phyloP scores from a whole-genome alignment of 2,888 invertebrate genomes.

The Ichneumon xanthorius region DNA sequence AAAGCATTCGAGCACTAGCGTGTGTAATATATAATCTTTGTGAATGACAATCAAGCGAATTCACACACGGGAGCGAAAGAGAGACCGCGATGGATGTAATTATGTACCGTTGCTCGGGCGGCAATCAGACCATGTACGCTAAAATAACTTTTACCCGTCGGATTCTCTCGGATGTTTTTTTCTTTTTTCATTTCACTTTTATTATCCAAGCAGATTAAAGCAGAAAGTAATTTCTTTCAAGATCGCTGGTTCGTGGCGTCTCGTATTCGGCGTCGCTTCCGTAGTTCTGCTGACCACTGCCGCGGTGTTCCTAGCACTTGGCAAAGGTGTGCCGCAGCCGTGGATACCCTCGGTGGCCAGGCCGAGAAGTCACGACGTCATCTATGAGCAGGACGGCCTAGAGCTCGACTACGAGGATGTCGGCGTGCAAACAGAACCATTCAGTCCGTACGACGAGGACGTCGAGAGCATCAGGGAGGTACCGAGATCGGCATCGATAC shows the following conservation, averaged over 20 bases:
- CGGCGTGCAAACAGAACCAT: slow-evolving; percentile 83
- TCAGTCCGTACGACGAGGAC: slow-evolving; percentile 79
- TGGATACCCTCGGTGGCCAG: slow-evolving; percentile 86
- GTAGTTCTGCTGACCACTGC: slow-evolving; percentile 87
- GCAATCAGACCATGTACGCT: not conserved
- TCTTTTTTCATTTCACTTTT: slow-evolving; percentile 17
- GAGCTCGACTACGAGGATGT: slow-evolving; percentile 84
- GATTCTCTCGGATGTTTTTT: slow-evolving; percentile 9
- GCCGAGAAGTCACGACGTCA: slow-evolving; percentile 83
- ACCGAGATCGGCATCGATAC: slow-evolving; percentile 77
- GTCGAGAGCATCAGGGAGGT: slow-evolving; percentile 76
- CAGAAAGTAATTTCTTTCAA: slow-evolving; percentile 71
- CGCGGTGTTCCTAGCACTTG: slow-evolving; percentile 86
- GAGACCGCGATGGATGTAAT: not conserved
- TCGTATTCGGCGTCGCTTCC: slow-evolving; percentile 87
- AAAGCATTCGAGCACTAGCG: not conserved
- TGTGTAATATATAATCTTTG: not conserved
- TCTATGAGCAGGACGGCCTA: slow-evolving; percentile 82
- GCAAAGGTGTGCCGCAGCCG: slow-evolving; percentile 87
- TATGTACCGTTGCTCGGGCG: not conserved
- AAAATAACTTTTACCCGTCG: slow-evolving; percentile 5
- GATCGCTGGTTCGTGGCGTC: slow-evolving; percentile 87
- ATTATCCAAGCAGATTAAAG: not conserved
- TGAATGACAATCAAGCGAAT: slow-evolving; percentile 15
- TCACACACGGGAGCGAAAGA: not conserved